A percentile compares a stretch with the other conserved stretches of the same genome.
Conservation (phyloP, 2,888 invertebrate species). For the Gastrophysa polygoni region DNA sequence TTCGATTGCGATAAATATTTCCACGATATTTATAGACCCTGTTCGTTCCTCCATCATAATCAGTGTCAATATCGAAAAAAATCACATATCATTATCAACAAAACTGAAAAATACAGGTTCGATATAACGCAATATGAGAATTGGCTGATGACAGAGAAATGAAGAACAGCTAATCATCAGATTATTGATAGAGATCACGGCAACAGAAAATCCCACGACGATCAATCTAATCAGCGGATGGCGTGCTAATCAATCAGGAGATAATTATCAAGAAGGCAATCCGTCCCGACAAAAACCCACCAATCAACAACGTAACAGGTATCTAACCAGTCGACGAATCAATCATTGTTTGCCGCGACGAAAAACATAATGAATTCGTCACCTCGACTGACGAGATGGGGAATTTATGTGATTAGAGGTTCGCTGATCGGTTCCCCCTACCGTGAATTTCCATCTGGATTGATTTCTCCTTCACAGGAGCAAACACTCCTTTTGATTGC, state of each 20-base stretch:
- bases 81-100: no score
- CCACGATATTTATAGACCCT: no score
- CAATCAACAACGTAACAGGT: neutral
- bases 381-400: neutral
- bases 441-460: neutral
- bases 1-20: no score
- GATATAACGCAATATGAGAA: no score
- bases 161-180: neutral
- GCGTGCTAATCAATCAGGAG: neutral
- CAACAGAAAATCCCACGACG: neutral
- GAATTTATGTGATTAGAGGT: neutral
- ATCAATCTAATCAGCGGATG: neutral
- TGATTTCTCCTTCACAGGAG: neutral
- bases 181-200: neutral
- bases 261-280: slow-evolving; percentile 1
- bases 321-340: neutral
- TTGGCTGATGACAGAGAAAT: neutral
- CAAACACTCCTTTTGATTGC: no score
- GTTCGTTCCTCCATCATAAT: no score
- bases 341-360: neutral
- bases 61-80: no score
- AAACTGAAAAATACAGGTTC: no score
- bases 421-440: neutral
- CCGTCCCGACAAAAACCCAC: neutral
- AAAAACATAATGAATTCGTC: neutral